These are phyloP conservation scores for Bugulina stolonifera DNA, from an alignment of 2,888 invertebrate genomes.

Conservation along the genomic window DNA sequence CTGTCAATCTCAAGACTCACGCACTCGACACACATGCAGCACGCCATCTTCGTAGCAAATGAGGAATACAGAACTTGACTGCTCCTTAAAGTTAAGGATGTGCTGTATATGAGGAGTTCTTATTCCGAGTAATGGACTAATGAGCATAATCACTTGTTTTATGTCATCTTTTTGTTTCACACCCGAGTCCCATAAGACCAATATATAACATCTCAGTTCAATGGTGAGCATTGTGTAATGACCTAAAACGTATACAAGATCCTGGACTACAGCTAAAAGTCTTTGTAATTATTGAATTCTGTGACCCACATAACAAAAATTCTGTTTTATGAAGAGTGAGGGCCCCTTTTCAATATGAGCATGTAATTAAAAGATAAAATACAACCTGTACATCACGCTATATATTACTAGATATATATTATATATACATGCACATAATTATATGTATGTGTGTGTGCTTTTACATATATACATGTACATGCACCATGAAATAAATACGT, in stretches of 20 bases:
- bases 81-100: not conserved
- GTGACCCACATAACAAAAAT: too few species aligned
- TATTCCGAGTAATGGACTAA: not conserved
- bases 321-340: too few species aligned
- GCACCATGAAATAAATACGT: too few species aligned
- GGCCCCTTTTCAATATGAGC: too few species aligned
- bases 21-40: slow-evolving; percentile 4
- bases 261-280: not conserved
- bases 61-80: too few species aligned
- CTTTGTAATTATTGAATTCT: too few species aligned
- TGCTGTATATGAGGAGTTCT: not conserved
- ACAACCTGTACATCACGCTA: too few species aligned
- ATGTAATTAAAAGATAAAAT: too few species aligned
- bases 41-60: not conserved
- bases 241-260: not conserved
- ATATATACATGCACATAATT: too few species aligned
- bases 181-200: not conserved
- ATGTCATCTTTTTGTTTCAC: not conserved
- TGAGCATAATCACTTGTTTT: not conserved
- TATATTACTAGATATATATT: too few species aligned
- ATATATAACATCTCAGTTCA: not conserved
- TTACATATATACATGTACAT: too few species aligned
- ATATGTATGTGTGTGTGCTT: too few species aligned
- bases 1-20: not conserved
- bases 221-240: not conserved